Evolutionary conservation across 2,113 vertebrate genomes (phyloP).

Genomic region (Alethe diademata): DNA sequence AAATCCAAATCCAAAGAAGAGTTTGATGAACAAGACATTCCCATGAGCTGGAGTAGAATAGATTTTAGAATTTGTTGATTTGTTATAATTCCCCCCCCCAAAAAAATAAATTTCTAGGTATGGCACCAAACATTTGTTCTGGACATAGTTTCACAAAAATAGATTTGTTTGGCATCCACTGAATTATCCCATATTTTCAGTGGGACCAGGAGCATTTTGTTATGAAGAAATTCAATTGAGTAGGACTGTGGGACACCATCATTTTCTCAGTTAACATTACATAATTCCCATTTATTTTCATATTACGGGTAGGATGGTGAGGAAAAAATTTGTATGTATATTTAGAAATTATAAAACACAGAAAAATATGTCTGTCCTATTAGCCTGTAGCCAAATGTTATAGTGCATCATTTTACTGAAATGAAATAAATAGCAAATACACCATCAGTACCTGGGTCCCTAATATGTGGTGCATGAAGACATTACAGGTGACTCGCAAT

Average conservation of each 20-base stretch:
- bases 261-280: neutral
- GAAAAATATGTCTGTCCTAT: neutral
- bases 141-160: neutral
- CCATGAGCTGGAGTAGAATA: neutral
- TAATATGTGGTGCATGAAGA: neutral
- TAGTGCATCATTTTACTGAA: neutral
- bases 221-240: neutral
- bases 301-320: no score
- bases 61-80: neutral
- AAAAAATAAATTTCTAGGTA: neutral
- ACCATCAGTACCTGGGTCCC: fast-evolving
- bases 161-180: fast-evolving
- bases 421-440: neutral
- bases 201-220: neutral
- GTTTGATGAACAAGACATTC: neutral
- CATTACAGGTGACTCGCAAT: neutral
- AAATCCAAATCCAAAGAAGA: neutral
- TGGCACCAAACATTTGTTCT: neutral
- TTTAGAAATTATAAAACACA: neutral
- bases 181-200: neutral
- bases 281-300: neutral
- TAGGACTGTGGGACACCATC: neutral
- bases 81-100: neutral
- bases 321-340: neutral
- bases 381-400: neutral